Conservation (phyloP, 2,113 vertebrate species). For the Podarcis cretensis region DNA sequence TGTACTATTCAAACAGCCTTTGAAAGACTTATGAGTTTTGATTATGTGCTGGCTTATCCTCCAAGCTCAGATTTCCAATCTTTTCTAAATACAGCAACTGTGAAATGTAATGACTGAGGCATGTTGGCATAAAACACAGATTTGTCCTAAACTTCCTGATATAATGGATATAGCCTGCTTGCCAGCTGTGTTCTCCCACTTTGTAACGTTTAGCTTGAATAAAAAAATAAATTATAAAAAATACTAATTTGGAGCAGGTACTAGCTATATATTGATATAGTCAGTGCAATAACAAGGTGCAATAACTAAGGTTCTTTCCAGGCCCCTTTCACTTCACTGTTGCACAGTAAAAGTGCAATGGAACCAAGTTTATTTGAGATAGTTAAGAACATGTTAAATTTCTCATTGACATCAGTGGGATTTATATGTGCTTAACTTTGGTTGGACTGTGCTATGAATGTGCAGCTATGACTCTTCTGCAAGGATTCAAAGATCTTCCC, state of each 20-base stretch:
- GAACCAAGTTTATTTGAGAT: not conserved
- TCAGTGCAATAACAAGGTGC: not conserved
- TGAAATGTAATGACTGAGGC: conserved; percentile 42
- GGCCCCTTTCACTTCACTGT: not conserved
- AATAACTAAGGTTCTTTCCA: conserved; percentile 8
- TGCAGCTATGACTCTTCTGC: not conserved
- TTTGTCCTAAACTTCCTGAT: conserved; percentile 47
- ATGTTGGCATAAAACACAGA: conserved; percentile 21
- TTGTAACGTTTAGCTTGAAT: conserved; percentile 34
- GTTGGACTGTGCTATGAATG: not conserved
- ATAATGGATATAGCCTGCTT: conserved; percentile 35
- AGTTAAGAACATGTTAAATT: not conserved
- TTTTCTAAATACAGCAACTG: conserved; percentile 44
- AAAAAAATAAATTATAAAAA: not conserved
- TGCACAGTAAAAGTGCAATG: not conserved
- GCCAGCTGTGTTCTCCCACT: conserved; percentile 33
- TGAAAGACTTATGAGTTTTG: conserved; percentile 42
- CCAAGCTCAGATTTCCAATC: conserved; percentile 38
- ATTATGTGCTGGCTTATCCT: conserved; percentile 41
- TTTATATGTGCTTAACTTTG: not conserved
- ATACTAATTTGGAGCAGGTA: too few species aligned
- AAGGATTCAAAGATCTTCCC: not conserved
- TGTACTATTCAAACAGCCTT: conserved; percentile 29
- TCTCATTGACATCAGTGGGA: not conserved
- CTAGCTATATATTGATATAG: too few species aligned